phyloP scores from a whole-genome alignment of 2,888 invertebrate genomes.

The Zaprionus lineosus region DNA sequence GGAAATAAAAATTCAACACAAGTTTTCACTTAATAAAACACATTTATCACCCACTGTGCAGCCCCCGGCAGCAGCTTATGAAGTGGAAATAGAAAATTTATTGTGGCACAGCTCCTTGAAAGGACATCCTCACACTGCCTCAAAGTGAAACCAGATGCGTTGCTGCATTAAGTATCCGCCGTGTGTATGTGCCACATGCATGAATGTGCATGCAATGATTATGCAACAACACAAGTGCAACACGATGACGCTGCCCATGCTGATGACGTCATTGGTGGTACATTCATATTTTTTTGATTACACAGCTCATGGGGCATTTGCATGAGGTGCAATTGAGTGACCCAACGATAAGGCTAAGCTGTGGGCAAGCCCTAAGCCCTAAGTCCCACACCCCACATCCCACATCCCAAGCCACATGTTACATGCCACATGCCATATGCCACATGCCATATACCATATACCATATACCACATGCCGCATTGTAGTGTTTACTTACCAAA shows the following conservation, averaged over 20 bases:
- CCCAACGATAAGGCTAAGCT: conserved; percentile 18
- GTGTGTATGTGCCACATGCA: neutral
- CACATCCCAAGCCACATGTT: too few relatives aligned
- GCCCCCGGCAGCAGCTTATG: conserved; percentile 20
- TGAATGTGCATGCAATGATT: conserved; percentile 12
- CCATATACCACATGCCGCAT: too few relatives aligned
- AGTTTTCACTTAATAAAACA: too few relatives aligned
- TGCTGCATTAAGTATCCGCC: neutral
- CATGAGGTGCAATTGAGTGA: conserved; percentile 15
- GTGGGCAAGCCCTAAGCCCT: neutral
- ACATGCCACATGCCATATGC: too few relatives aligned
- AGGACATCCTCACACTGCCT: too few relatives aligned
- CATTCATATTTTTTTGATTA: conserved; percentile 51
- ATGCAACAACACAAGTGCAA: conserved; percentile 40
- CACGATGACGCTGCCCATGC: conserved; percentile 50
- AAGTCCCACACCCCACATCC: too few relatives aligned
- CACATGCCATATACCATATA: too few relatives aligned
- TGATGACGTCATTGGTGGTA: conserved; percentile 44
- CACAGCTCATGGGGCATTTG: conserved; percentile 19
- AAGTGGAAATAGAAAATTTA: conserved; percentile 22
- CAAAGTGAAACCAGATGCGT: neutral
- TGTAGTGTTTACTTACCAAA: conserved; percentile 81
- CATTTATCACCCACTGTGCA: neutral
- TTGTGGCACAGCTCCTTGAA: neutral
- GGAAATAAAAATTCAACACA: too few relatives aligned